Evolutionary conservation across 2,797 vertebrate species (phyloP).

Genomic region (Gadopsis bispinosus): DNA sequence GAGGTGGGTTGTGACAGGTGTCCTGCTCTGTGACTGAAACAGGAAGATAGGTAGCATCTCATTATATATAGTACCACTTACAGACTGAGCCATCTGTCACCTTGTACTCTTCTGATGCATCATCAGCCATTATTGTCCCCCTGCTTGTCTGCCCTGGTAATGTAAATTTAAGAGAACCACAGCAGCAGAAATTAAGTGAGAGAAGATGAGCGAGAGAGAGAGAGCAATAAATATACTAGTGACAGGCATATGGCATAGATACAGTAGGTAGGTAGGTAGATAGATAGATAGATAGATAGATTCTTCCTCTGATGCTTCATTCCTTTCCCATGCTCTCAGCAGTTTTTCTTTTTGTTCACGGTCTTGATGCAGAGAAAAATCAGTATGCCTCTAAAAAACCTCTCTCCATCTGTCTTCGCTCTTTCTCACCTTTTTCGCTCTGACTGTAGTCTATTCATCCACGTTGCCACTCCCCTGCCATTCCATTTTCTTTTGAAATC

Average conservation of each 20-base stretch:
- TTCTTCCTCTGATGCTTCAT: background rate
- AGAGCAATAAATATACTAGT: background rate
- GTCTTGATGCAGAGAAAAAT: constrained; percentile 15
- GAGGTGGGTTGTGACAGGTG: constrained; percentile 74
- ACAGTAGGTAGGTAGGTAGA: constrained; percentile 9
- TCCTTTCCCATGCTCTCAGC: background rate
- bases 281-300: background rate
- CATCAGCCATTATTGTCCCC: constrained; percentile 56
- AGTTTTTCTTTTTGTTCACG: background rate
- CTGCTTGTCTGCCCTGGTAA: constrained; percentile 28
- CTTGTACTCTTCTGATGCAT: constrained; percentile 47
- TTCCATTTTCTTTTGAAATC: constrained; percentile 29
- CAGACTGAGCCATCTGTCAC: constrained; percentile 62
- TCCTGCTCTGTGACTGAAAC: constrained; percentile 64
- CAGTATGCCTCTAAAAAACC: constrained; percentile 6
- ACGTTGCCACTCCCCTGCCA: background rate
- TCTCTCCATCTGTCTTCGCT: background rate
- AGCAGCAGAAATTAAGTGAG: constrained; percentile 10
- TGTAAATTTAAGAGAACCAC: constrained; percentile 53
- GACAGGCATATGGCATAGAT: background rate
- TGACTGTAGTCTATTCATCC: constrained; percentile 13
- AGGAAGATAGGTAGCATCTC: constrained; percentile 58
- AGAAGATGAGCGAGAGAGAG: constrained; percentile 4
- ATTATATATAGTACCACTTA: constrained; percentile 59
- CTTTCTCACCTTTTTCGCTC: constrained; percentile 5